Evolutionary conservation across 2,797 vertebrate species (phyloP).

Genomic region (Atherinosoma microstoma): DNA sequence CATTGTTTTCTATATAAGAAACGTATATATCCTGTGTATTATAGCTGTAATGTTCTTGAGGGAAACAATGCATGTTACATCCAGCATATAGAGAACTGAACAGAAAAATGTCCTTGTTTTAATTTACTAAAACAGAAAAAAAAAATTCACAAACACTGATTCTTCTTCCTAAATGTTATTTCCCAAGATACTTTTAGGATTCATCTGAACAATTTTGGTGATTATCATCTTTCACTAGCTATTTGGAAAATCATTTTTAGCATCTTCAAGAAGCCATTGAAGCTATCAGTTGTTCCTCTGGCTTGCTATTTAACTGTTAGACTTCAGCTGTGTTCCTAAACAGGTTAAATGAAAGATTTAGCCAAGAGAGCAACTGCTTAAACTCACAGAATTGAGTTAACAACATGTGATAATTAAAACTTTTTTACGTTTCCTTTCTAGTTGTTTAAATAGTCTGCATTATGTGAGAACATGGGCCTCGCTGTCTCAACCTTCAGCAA

Average conservation of each 20-base stretch:
- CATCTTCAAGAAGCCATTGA: background rate
- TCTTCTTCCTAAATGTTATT: background rate
- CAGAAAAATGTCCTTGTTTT: background rate
- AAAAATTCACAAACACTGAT: background rate
- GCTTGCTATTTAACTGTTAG: background rate
- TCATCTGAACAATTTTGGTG: background rate
- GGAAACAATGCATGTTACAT: background rate
- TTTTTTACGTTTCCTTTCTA: background rate
- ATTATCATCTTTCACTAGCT: background rate
- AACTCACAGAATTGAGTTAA: background rate
- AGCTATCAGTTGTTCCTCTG: background rate
- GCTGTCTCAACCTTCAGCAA: conserved; percentile 9
- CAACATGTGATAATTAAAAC: background rate
- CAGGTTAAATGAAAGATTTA: background rate
- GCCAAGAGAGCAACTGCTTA: background rate
- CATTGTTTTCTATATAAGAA: background rate
- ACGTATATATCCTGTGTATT: background rate
- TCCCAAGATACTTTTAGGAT: background rate
- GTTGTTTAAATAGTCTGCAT: conserved; percentile 6
- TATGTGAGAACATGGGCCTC: conserved; percentile 13
- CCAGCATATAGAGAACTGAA: background rate
- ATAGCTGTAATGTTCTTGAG: background rate
- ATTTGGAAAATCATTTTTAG: background rate
- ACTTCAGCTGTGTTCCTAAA: background rate
- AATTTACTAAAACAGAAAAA: background rate